Percentiles rank a stretch among this genome's conserved stretches.
These are phyloP conservation scores for Drosophila rhopaloa DNA, from an alignment of 1,140 invertebrate genomes.

Conservation along the genomic window DNA sequence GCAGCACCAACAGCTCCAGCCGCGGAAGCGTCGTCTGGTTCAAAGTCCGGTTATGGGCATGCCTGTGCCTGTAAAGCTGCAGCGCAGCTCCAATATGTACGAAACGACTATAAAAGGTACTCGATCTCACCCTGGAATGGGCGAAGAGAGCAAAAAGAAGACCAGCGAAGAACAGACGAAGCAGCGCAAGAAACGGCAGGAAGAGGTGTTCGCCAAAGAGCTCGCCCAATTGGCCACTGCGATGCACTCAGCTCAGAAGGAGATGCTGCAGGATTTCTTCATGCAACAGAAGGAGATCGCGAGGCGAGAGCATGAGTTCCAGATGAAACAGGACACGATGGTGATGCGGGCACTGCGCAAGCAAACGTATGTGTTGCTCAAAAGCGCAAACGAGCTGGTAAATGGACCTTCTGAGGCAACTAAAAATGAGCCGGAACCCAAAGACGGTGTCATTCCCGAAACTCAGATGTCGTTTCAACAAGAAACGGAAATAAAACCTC, in stretches of 20 bases:
- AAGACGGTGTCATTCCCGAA: constrained; percentile 9
- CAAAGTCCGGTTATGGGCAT: constrained; percentile 8
- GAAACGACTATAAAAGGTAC: constrained; percentile 2
- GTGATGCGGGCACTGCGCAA: constrained; percentile 68
- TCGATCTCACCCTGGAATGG: background rate
- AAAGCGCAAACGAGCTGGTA: constrained; percentile 49
- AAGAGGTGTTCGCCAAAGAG: constrained; percentile 58
- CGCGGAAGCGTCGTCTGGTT: constrained; percentile 53
- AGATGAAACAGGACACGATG: constrained; percentile 66
- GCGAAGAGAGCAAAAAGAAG: constrained; percentile 21
- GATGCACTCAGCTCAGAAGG: constrained; percentile 63
- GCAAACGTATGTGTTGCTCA: constrained; percentile 60
- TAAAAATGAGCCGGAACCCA: background rate
- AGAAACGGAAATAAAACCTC: constrained; percentile 6
- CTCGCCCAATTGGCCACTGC: constrained; percentile 59
- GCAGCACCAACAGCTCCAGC: constrained; percentile 38
- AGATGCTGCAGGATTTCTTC: constrained; percentile 74
- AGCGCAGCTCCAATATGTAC: constrained; percentile 48
- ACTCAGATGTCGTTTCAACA: constrained; percentile 28
- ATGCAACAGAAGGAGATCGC: constrained; percentile 69
- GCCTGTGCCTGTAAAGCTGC: constrained; percentile 64
- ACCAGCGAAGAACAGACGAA: constrained; percentile 30
- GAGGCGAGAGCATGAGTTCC: constrained; percentile 74
- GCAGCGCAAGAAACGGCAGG: constrained; percentile 41
- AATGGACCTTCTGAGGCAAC: background rate